Conservation (phyloP, 1,140 invertebrate species). For the Drosophila pallidifrons region DNA sequence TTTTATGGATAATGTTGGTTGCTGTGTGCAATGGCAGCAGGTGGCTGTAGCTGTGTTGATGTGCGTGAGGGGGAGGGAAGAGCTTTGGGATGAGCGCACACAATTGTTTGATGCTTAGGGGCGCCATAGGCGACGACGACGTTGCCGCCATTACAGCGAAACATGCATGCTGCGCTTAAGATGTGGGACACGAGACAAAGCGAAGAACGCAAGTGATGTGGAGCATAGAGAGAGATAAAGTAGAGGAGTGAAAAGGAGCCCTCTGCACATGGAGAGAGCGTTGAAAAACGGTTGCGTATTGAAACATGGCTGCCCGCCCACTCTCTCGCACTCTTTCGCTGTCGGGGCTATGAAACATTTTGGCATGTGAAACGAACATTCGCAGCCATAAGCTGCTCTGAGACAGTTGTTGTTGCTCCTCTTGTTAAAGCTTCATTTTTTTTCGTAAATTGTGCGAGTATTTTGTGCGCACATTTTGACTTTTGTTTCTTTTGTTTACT, state of each 20-base stretch:
- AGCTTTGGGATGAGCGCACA: not conserved
- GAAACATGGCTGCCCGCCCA: slow-evolving; percentile 36
- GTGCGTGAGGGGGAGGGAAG: not conserved
- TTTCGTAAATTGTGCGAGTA: slow-evolving; percentile 36
- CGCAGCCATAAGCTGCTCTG: slow-evolving; percentile 25
- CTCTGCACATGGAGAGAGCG: slow-evolving; percentile 16
- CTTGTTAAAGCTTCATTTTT: slow-evolving; percentile 27
- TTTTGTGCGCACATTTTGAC: slow-evolving; percentile 39
- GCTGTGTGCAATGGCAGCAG: slow-evolving; percentile 31
- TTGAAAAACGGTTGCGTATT: slow-evolving; percentile 43
- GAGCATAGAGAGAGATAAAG: slow-evolving; percentile 2
- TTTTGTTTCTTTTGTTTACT: slow-evolving; percentile 46
- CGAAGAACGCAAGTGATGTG: slow-evolving; percentile 34
- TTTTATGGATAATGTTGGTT: slow-evolving; percentile 13
- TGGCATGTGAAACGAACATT: slow-evolving; percentile 45
- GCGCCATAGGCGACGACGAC: slow-evolving; percentile 20
- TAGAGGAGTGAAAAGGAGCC: not conserved
- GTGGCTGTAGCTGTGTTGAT: slow-evolving; percentile 24
- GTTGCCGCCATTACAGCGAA: slow-evolving; percentile 43
- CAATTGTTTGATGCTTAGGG: slow-evolving; percentile 48
- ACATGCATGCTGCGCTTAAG: slow-evolving; percentile 57
- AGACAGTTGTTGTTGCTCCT: slow-evolving; percentile 21
- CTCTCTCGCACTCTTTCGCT: not conserved
- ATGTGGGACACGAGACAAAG: slow-evolving; percentile 51
- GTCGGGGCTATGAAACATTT: slow-evolving; percentile 32